Percentiles rank a stretch among this genome's conserved stretches.
These are phyloP conservation scores for Glaucidium brasilianum DNA, from an alignment of 2,113 vertebrate genomes.

Conservation along the genomic window DNA sequence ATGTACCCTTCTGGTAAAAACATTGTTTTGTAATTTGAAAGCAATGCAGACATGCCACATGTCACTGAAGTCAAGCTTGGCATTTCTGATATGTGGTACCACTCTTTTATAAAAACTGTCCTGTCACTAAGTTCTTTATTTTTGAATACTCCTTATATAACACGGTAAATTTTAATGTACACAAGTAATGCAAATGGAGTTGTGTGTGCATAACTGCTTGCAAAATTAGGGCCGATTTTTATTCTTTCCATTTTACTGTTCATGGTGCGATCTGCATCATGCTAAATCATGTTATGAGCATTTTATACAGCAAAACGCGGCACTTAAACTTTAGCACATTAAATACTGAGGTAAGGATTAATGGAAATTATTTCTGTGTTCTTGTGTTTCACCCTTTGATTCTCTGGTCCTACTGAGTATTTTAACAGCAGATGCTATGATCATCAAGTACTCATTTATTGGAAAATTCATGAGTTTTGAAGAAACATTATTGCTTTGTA, in stretches of 20 bases:
- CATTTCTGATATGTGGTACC: not conserved
- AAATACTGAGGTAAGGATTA: not conserved
- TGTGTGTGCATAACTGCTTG: not conserved
- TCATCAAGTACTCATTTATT: not conserved
- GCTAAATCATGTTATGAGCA: not conserved
- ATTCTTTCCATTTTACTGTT: not conserved
- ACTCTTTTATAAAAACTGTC: not conserved
- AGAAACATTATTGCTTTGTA: not conserved
- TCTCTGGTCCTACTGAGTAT: not conserved
- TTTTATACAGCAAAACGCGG: not conserved
- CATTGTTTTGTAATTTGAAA: slow-evolving; percentile 23
- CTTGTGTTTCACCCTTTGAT: not conserved
- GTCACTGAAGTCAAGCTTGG: not conserved
- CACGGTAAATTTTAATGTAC: not conserved
- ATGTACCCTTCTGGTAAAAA: not conserved
- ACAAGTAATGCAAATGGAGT: not conserved
- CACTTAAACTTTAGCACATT: not conserved
- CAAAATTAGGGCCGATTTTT: not conserved
- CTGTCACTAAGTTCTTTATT: not conserved
- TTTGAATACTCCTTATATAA: not conserved
- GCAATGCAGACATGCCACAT: not conserved
- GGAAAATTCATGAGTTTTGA: not conserved
- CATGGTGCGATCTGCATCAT: not conserved
- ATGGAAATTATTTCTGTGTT: not conserved
- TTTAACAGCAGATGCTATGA: not conserved